Conservation (phyloP, 2,797 vertebrate genomes). For the Gallinago stenura region DNA sequence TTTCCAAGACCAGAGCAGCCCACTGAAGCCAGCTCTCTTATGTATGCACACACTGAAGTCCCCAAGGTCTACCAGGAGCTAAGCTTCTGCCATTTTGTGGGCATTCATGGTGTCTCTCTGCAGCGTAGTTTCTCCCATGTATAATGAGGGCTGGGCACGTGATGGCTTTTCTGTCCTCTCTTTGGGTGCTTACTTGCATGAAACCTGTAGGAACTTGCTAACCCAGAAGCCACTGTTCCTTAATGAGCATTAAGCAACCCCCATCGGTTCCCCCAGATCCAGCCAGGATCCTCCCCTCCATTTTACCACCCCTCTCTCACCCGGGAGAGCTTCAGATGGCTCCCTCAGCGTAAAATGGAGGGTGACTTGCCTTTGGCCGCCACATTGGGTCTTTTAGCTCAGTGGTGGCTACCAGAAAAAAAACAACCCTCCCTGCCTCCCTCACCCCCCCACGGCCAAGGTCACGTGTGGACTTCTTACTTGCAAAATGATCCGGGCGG, state of each 20-base stretch:
- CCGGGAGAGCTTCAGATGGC: background rate
- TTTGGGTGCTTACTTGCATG: background rate
- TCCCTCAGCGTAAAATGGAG: background rate
- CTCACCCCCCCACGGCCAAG: background rate
- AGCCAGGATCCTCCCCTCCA: background rate
- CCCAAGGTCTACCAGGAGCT: background rate
- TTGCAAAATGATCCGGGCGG: constrained; percentile 86
- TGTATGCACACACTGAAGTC: rapidly evolving
- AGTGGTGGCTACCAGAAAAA: background rate
- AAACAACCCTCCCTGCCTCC: background rate
- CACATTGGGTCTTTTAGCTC: background rate
- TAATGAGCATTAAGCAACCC: background rate
- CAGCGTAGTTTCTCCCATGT: background rate
- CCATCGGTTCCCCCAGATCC: background rate
- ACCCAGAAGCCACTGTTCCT: background rate
- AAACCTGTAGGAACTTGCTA: background rate
- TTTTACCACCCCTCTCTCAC: background rate
- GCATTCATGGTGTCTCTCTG: rapidly evolving
- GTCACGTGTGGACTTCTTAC: constrained; percentile 72
- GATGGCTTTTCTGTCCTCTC: background rate
- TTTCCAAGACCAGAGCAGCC: background rate
- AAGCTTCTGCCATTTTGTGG: background rate
- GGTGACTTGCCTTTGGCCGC: background rate
- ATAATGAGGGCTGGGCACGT: background rate
- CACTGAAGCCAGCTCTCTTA: background rate